phyloP scores from a whole-genome alignment of 1,140 invertebrate genomes.

The Epicauta chinensis region DNA sequence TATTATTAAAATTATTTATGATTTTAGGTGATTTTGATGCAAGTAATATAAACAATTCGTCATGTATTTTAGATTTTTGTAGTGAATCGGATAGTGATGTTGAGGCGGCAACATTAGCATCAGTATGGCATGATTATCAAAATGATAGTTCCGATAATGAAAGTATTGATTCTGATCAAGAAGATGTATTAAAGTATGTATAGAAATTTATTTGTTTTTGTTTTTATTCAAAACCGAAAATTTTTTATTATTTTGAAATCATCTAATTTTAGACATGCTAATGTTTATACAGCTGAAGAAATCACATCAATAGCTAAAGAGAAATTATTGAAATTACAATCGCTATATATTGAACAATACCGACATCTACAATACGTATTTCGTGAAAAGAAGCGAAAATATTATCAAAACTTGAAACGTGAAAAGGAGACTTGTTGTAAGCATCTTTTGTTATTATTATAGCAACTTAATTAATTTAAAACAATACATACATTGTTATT shows the following conservation, averaged over 20 bases:
- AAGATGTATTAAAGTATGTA: slow-evolving; percentile 69
- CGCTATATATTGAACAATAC: slow-evolving; percentile 79
- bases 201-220: neutral
- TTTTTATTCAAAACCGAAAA: neutral
- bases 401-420: slow-evolving; percentile 63
- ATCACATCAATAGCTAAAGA: slow-evolving; percentile 69
- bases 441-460: slow-evolving; percentile 36
- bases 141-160: slow-evolving; percentile 69
- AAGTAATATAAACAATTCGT: slow-evolving; percentile 46
- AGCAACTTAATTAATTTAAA: too few species aligned
- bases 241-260: slow-evolving; percentile 29
- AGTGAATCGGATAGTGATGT: slow-evolving; percentile 71
- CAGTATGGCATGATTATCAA: slow-evolving; percentile 58
- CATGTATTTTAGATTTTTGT: slow-evolving; percentile 56
- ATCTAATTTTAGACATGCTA: slow-evolving; percentile 77
- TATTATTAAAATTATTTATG: neutral
- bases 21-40: slow-evolving; percentile 54
- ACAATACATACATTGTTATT: too few species aligned
- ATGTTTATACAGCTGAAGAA: slow-evolving; percentile 82
- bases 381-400: slow-evolving; percentile 65
- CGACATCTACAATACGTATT: slow-evolving; percentile 65
- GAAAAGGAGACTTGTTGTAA: slow-evolving; percentile 79
- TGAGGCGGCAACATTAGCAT: slow-evolving; percentile 56
- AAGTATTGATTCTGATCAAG: slow-evolving; percentile 69
- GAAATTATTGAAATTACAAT: slow-evolving; percentile 71